Percentiles rank a stretch among this genome's conserved stretches.
These are phyloP conservation scores for Styela plicata DNA, from an alignment of 23 tunicate species.

Conservation along the genomic window DNA sequence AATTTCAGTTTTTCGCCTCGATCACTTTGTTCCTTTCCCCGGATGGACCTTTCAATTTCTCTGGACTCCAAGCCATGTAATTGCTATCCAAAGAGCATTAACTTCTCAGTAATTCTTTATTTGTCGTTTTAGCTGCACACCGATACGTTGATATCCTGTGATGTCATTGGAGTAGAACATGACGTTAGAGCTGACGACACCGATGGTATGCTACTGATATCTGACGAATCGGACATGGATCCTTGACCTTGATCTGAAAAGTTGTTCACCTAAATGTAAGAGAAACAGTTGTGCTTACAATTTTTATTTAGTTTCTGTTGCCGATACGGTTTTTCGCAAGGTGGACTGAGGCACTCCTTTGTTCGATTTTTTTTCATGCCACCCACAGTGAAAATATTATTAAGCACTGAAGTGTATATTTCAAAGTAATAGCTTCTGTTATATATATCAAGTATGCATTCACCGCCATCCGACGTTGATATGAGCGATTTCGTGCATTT, in stretches of 20 bases:
- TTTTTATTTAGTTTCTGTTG: no score
- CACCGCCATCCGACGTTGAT: background rate
- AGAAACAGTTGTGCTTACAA: no score
- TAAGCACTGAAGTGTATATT: background rate
- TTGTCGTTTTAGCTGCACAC: slow-evolving; percentile 56
- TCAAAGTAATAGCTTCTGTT: background rate
- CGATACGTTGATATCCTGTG: slow-evolving; percentile 51
- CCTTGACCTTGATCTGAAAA: slow-evolving; percentile 88
- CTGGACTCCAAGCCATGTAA: no score
- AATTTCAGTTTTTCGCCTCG: no score
- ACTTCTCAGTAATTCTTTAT: no score
- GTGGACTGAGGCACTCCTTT: no score
- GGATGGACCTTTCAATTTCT: no score
- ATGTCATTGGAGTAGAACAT: slow-evolving; percentile 64
- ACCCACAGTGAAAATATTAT: background rate
- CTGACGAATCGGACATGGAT: slow-evolving; percentile 86
- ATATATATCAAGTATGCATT: background rate
- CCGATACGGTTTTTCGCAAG: no score
- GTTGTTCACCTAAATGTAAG: slow-evolving; percentile 48
- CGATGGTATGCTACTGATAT: slow-evolving; percentile 85
- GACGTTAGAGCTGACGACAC: slow-evolving; percentile 77
- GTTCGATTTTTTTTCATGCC: background rate
- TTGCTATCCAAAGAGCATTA: no score
- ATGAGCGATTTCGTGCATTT: background rate
- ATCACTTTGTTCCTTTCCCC: no score